Evolutionary conservation across 2,888 invertebrate species (phyloP), one percentile per base, ranked within the genome.

Genomic region (Drosophila bunnanda): DNA sequence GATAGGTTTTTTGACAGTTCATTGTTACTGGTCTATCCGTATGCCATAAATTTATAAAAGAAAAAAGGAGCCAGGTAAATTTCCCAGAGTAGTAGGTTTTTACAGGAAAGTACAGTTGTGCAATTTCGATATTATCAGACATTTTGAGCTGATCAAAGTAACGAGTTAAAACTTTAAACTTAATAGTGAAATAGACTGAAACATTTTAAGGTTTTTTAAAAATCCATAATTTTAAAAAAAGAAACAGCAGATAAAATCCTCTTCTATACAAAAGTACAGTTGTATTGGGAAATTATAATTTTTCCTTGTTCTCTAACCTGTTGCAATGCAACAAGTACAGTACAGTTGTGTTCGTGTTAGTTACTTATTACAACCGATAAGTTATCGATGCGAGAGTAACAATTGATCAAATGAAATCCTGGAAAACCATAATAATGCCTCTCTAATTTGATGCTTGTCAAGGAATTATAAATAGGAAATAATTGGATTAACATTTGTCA

Each of bases 401-500:
- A 17, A 10, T 12, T 12, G 3, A 2, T 6, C 30, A 20, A 13
- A 9, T 2, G 20, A 50, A 32, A 20, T 50, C 13, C 50, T 1
- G 2, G 13, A 0, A 32, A 50, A 20, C 20, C 15, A 9, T 15
- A 15, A 20, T 22, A 34, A 5, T 15, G 20, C 9, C 4, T 15
- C 32, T 34, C 20, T 10, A 50, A 50, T 34, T 50, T 22, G 50
- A 50, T 50, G 46, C 3, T 12, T 46, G 30, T 46, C 46, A 17
- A 28, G 12, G 15, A 22, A 22, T 6, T 22, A 15, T 22, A 9
- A 22, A 52, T 10, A 2, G 15, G 1, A 32, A 20, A 15, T 52
- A 52, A 52, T 52, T 52, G 15, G 22, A 34, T 50, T 50, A 20
- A 50, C 50, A 52, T 22, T 34, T 20, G 36, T 22, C 36, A 53